Percentiles rank a stretch among this genome's conserved stretches.
Evolutionary conservation across 64 coral and sea anemone species (phyloP).

Genomic region (Montipora sp.): DNA sequence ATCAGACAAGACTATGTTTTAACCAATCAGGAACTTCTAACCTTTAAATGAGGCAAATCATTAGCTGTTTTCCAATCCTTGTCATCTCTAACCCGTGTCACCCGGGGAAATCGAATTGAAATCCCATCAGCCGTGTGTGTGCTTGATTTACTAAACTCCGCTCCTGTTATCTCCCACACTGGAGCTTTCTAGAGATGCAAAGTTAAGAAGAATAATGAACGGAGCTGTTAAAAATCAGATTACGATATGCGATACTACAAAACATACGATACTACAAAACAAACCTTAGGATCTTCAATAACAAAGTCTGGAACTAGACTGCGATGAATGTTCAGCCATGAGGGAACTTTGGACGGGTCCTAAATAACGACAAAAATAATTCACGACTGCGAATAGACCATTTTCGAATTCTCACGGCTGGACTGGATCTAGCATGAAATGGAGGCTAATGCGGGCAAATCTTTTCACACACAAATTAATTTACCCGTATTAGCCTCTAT

Average conservation of each 20-base stretch:
- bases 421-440: no score
- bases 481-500: no score
- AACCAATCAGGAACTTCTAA: not conserved
- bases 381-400: no score
- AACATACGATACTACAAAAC: not conserved
- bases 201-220: not conserved
- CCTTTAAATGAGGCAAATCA: conserved; percentile 83
- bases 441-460: no score
- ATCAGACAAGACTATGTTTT: no score
- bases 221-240: not conserved
- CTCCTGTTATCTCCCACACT: conserved; percentile 98
- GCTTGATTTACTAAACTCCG: conserved; percentile 95
- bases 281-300: conserved; percentile 91
- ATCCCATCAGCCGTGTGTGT: conserved; percentile 94
- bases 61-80: conserved; percentile 98
- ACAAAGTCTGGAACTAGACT: conserved; percentile 93
- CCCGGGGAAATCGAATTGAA: conserved; percentile 95
- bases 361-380: not conserved
- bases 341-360: conserved; percentile 82
- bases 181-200: conserved; percentile 73
- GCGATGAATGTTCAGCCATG: conserved; percentile 84
- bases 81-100: conserved; percentile 89
- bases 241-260: no score
- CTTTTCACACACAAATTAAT: no score
- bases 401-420: no score